Base-by-base conservation (phyloP, 2,113 vertebrate species). In the Xiphophorus maculatus region DNA sequence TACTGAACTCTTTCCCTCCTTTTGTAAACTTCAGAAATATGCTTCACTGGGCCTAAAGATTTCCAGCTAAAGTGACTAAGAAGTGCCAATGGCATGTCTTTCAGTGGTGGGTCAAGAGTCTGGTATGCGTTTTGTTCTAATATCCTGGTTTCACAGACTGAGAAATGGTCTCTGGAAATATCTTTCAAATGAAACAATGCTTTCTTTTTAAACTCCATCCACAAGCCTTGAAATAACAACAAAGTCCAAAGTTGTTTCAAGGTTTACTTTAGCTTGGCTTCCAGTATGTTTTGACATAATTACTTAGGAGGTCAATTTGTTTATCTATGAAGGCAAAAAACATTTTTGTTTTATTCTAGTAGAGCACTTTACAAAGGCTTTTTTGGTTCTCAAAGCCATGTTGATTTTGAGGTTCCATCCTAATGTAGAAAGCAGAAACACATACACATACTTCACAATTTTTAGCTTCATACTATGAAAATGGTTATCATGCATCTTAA, bases 191-290 rank as follows among this genome's bases (percentile, higher is more conserved):
- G 14, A 28, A 35, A 73, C 32, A 63, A 66, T 22, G 29, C 29
- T 28, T 37, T 74, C 35, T 54, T 54, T 9, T 78, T 4, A 0
- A 63, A 60, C 27, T 8, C 19, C 14, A 0, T 48, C 37, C 11
- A 65, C 14, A 35, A 65, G 33, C 40, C 11, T 35, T 54, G 48
- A 58, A 70, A 71, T 60, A 37, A 60, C 42, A 70, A 37, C 30
- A 29, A 30, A 60, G 25, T 32, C 27, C 30, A 71, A 78, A 67
- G 64, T 61, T 28, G 61, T 29, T 61, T 17, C 40, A 66, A 63
- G 28, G 6, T 64, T 58, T 29, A n/a, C 58, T 28, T n/a, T 7
- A n/a, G 4, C 25, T 28, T 74, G 28, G 25, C 0, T 44, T 66
- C n/a, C 12, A 29, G 11, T 71, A 27, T 63, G 25, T 14, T 58